Evolutionary conservation across 2,888 invertebrate genomes (phyloP), one percentile per base, ranked within the genome.

Genomic region (Heteromyza rotundicornis): DNA sequence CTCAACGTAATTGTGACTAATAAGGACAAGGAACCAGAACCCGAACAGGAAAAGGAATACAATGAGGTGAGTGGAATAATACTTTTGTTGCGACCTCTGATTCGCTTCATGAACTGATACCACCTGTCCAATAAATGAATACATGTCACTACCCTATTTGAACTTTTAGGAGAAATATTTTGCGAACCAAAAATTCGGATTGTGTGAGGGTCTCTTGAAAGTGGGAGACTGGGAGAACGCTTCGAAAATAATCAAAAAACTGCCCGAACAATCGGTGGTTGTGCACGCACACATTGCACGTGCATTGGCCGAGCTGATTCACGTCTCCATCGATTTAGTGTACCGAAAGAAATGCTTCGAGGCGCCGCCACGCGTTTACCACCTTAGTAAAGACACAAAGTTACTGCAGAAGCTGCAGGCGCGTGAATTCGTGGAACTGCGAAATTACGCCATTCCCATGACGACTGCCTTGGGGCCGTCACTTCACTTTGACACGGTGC

Each of bases 201-300:
- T 99, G 22, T 92, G 95, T 73, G 94, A 96, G 80, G 95, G 96
- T 0, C 84, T 98, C 53, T 81, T 98, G 8, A 88, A 89, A 67
- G 89, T 96, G 68, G 96, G 95, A 1, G 95, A 95, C 72, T 98
- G 98, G 98, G 87, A 89, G 17, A 92, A 92, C 75, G 95, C 95
- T 2, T 87, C 90, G 64, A 86, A 87, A 68, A 85, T 99, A 62
- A 89, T 94, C 24, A 90, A 90, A 70, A 87, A 92, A 59, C 85
- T 98, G 64, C 98, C 98, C 0, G 89, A 91, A 61, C 89, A 90
- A 81, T 90, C 90, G 68, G 88, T 90, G 10, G 88, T 94, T 65
- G 89, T 92, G 36, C 89, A 92, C 75, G 88, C 90, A 55, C 91
- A 92, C 0, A 89, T 94, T 57, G 92, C 95, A 2, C 82, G 87